Evolutionary conservation across 2,797 vertebrate genomes (phyloP).

Genomic region (Hypotaenidia okinawae): DNA sequence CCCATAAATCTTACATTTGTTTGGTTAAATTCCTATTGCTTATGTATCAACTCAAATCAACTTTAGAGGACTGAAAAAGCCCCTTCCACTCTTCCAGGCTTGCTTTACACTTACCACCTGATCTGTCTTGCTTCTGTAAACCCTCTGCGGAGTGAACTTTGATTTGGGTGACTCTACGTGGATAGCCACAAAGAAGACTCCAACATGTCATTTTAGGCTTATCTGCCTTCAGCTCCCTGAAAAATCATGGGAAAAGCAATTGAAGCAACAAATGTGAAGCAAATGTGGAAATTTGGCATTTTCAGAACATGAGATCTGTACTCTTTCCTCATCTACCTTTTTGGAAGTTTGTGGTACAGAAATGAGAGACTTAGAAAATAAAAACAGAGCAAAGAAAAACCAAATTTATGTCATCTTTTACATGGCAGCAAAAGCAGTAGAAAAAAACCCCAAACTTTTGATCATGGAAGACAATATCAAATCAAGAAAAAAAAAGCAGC

Average conservation of each 20-base stretch:
- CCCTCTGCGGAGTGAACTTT: slow-evolving; percentile 84
- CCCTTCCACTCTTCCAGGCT: background rate
- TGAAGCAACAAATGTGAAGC: background rate
- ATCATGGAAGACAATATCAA: background rate
- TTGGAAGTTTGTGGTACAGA: background rate
- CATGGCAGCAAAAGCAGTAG: background rate
- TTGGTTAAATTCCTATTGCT: background rate
- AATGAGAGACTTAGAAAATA: background rate
- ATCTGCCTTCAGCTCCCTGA: slow-evolving; percentile 87
- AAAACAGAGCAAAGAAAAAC: background rate
- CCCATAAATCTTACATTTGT: background rate
- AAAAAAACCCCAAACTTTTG: fast-evolving
- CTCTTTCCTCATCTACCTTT: background rate
- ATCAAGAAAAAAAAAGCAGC: background rate
- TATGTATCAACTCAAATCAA: background rate
- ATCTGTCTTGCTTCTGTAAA: slow-evolving; percentile 80
- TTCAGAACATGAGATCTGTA: background rate
- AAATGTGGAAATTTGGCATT: background rate
- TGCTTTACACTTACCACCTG: slow-evolving; percentile 71
- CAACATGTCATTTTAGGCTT: slow-evolving; percentile 86
- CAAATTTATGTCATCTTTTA: background rate
- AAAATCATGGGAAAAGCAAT: background rate
- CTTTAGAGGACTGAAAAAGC: background rate
- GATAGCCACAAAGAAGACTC: slow-evolving; percentile 87
- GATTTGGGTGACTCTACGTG: slow-evolving; percentile 85